Evolutionary conservation across 2,888 invertebrate genomes (phyloP), one percentile per base, ranked within the genome.

Genomic region (Drosophila siamana): DNA sequence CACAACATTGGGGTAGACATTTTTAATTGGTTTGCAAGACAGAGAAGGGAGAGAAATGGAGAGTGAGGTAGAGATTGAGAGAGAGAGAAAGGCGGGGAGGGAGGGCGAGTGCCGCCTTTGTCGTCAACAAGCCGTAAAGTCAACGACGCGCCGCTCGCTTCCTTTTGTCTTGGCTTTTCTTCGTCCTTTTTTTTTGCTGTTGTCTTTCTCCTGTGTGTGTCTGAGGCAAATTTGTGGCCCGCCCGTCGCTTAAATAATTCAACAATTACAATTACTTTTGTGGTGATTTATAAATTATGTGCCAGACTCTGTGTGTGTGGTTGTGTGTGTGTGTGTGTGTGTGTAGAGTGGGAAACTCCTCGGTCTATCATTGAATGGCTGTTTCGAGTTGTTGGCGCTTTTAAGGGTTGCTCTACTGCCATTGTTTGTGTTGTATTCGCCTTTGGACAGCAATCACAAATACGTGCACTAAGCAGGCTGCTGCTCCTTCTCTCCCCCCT

Each of bases 241-340:
- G 65, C 66, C 64, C 68, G 65, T 63, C 72, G 75, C 81, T 78
- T 80, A 78, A 80, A 81, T 81, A 80, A 80, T 80, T 80, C 80
- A 82, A 78, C 81, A 82, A 83, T 83, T 76, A 83, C 80, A 82
- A 82, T 82, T 83, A 82, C 80, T 80, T 67, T 66, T 72, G 78
- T 71, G 75, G 83, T 78, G 81, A 83, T 81, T 81, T 81, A 81
- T 81, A 78, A 78, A 74, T 80, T 73, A 78, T 80, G 66, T 74
- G 71, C 59, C 51, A 55, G 51, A 15, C 59, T 13, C 30, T 16
- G 8, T 24, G 46, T 26, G 16, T 24, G 30, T 11, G 36, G 22
- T n/a, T 36, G 19, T 51, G 22, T 28, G 46, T 33, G 40, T 38
- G 59, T 50, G 48, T 43, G 56, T 22, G 56, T 60, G 38, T 40